Percentiles rank a stretch among this genome's conserved stretches.
Conservation (phyloP, 1,140 invertebrate species). For the Cotesia chilonis region DNA sequence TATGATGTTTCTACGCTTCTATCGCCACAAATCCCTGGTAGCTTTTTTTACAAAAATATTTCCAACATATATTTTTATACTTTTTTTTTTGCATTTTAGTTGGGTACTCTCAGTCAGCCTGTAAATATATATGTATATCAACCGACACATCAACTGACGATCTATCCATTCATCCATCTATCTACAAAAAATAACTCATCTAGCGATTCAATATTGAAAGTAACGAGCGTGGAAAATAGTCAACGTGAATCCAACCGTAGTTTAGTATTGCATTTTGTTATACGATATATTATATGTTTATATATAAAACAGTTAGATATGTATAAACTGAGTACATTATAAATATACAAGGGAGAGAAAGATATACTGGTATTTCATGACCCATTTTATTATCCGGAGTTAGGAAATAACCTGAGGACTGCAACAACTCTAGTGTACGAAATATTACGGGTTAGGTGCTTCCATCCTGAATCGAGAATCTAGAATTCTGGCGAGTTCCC, state of each 20-base stretch:
- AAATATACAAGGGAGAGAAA: background rate
- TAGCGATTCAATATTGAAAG: slow-evolving; percentile 15
- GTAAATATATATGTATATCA: too few relatives aligned
- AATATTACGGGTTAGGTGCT: too few relatives aligned
- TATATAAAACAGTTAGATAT: too few relatives aligned
- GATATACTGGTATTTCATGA: slow-evolving; percentile 20
- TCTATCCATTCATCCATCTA: background rate
- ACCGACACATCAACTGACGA: background rate
- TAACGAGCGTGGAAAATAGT: slow-evolving; percentile 25
- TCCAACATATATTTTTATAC: background rate
- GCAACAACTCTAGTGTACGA: too few relatives aligned
- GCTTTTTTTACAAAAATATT: background rate
- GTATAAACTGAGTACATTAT: too few relatives aligned
- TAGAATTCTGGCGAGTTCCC: background rate
- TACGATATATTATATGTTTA: background rate
- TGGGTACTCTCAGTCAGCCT: too few relatives aligned
- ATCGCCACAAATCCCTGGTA: background rate
- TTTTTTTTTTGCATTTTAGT: background rate
- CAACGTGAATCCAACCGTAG: slow-evolving; percentile 3
- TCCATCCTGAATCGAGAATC: background rate
- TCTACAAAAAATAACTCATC: slow-evolving; percentile 17
- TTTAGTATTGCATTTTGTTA: slow-evolving; percentile 20
- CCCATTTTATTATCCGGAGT: slow-evolving; percentile 34
- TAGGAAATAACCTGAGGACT: slow-evolving; percentile 10
- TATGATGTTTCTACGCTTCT: background rate